These are phyloP conservation scores for Holothuria leucospilota DNA, from an alignment of 53 echinoderm and acorn worm species.

Conservation along the genomic window DNA sequence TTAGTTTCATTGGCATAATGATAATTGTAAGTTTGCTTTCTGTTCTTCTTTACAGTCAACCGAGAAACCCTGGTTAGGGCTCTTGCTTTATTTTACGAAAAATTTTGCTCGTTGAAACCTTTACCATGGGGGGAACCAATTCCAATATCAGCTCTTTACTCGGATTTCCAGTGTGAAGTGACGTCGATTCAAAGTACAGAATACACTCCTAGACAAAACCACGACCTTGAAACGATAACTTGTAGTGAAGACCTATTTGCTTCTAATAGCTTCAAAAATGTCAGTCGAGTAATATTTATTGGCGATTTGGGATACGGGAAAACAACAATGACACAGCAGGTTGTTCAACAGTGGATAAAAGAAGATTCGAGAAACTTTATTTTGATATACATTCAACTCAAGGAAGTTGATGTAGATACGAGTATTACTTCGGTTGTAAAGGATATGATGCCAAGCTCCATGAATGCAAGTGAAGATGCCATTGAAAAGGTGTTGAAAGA, in stretches of 20 bases:
- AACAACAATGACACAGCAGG: constrained; percentile 4
- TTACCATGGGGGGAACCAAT: constrained; percentile 11
- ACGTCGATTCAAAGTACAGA: neutral
- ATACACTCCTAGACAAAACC: neutral
- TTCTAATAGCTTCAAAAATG: neutral
- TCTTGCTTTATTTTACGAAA: neutral
- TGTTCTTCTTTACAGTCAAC: too few relatives aligned
- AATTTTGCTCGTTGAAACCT: neutral
- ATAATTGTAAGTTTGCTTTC: too few relatives aligned
- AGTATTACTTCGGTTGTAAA: neutral
- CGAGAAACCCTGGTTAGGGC: neutral
- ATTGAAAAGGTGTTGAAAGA: neutral
- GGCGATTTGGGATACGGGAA: constrained; percentile 26
- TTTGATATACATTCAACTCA: constrained; percentile 16
- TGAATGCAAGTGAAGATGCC: neutral
- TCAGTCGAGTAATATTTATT: neutral
- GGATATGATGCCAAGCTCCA: neutral
- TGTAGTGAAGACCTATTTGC: neutral
- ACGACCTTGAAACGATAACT: neutral
- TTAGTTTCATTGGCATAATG: too few relatives aligned
- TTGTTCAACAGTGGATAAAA: neutral
- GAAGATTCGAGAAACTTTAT: neutral
- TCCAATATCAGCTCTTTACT: neutral
- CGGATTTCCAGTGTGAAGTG: too few relatives aligned
- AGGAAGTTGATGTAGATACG: neutral